phyloP scores from a whole-genome alignment of 2,797 vertebrate genomes.

The Sebastes baramenuke region DNA sequence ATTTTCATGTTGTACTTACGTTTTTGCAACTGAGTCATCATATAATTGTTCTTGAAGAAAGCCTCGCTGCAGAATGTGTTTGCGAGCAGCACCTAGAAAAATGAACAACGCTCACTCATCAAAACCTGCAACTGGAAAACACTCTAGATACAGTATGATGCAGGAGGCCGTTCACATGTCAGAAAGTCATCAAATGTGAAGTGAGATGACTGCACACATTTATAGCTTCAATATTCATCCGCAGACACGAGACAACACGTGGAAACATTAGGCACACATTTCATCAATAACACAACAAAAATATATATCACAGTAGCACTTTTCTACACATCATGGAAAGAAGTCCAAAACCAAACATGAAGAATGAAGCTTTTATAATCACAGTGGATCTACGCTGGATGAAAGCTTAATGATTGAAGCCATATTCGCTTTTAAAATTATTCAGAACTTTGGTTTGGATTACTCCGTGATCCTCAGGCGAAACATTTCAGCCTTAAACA shows the following conservation, averaged over 20 bases:
- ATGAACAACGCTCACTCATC: neutral
- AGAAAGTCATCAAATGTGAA: neutral
- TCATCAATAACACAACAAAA: neutral
- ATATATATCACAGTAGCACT: neutral
- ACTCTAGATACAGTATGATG: neutral
- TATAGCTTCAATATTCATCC: neutral
- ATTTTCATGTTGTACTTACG: constrained; percentile 81
- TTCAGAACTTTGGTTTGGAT: neutral
- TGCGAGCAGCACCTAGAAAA: constrained; percentile 88
- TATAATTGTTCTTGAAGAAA: constrained; percentile 90
- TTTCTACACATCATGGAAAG: neutral
- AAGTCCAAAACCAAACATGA: neutral
- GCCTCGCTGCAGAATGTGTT: constrained; percentile 91
- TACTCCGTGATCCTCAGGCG: neutral
- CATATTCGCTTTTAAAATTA: neutral
- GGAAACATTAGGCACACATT: neutral
- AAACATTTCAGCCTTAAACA: neutral
- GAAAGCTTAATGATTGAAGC: neutral
- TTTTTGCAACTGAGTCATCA: constrained; percentile 88
- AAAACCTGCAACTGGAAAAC: constrained; percentile 7
- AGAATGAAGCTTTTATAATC: neutral
- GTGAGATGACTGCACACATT: neutral
- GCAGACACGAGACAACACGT: neutral
- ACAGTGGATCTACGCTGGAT: neutral
- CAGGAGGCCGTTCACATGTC: neutral